Conservation (phyloP, 92 coral and sea anemone species). For the Plumapathes pennacea region DNA sequence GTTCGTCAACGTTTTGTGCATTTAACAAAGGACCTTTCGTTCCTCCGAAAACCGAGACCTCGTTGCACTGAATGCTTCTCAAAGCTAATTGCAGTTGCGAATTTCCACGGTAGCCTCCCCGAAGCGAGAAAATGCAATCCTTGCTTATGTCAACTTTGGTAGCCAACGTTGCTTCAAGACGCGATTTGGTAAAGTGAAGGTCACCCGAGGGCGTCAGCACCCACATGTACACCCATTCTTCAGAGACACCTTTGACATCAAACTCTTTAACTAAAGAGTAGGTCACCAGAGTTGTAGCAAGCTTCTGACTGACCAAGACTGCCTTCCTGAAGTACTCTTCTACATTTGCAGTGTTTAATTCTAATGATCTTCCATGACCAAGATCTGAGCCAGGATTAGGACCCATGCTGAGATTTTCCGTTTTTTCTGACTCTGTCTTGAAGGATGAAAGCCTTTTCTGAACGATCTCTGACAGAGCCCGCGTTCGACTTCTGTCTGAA, state of each 20-base stretch:
- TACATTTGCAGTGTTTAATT: slow-evolving; percentile 8
- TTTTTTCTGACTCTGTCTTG: neutral
- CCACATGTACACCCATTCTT: slow-evolving; percentile 35
- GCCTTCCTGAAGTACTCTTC: slow-evolving; percentile 23
- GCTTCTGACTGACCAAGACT: slow-evolving; percentile 25
- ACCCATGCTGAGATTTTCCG: too few species aligned
- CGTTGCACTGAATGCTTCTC: too few species aligned
- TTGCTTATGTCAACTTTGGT: slow-evolving; percentile 38
- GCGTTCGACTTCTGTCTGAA: slow-evolving; percentile 43
- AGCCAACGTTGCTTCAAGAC: slow-evolving; percentile 8
- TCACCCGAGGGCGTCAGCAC: slow-evolving; percentile 37
- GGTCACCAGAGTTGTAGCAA: slow-evolving; percentile 26
- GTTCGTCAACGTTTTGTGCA: too few species aligned
- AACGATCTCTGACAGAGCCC: slow-evolving; percentile 47
- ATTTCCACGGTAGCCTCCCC: too few species aligned
- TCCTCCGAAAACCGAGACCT: too few species aligned
- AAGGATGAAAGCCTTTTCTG: slow-evolving; percentile 9
- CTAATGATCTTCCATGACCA: neutral
- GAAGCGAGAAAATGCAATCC: slow-evolving; percentile 22
- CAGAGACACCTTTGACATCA: slow-evolving; percentile 2
- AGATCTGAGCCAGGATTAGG: too few species aligned
- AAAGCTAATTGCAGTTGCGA: too few species aligned
- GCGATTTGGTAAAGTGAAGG: slow-evolving; percentile 36
- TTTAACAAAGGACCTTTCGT: too few species aligned
- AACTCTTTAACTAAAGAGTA: slow-evolving; percentile 58